Evolutionary conservation across 2,113 vertebrate genomes (phyloP), one percentile per base, ranked within the genome.

Genomic region (Notiomystis cincta): DNA sequence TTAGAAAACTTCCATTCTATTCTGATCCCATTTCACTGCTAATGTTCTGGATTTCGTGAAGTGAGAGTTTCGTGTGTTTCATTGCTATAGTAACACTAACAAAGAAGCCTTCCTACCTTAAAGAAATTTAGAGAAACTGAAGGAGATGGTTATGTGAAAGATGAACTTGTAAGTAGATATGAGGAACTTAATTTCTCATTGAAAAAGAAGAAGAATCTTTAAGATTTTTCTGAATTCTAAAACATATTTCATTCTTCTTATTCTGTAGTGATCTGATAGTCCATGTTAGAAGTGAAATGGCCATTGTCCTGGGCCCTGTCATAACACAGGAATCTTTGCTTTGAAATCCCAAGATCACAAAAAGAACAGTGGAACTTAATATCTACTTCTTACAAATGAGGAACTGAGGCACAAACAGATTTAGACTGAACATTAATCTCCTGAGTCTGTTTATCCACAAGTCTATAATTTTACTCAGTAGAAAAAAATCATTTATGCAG

Each of bases 31-130:
- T 81, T 90, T 94, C 70, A 35, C 61, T 61, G 57, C 47, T 89
- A 75, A 92, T 73, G 38, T 84, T 93, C 83, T 84, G 73, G 83
- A 73, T 87, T 51, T 51, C 60, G 40, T 42, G 53, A 92, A 66
- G 48, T 54, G 76, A 70, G 58, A 72, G 79, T 64, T 90, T 93
- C 23, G 8, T n/a, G 21, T 60, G 30, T 92, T 87, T 84, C 87
- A 91, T 67, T 76, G 40, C 58, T 94, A 75, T 67, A 87, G 87
- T 72, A 90, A 93, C 89, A 71, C 31, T 76, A 80, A 80, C 60
- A 77, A 72, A 75, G 53, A 51, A 69, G 7, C 33, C 44, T 78
- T 94, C 44, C 50, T 67, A 61, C 40, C 18, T 30, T 61, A 38
- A 81, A 77, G n/a, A 25, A 76, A 67, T 76, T 79, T 50, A 60